These are phyloP conservation scores for Apeltes quadracus DNA, from an alignment of 2,113 vertebrate species.

Conservation along the genomic window DNA sequence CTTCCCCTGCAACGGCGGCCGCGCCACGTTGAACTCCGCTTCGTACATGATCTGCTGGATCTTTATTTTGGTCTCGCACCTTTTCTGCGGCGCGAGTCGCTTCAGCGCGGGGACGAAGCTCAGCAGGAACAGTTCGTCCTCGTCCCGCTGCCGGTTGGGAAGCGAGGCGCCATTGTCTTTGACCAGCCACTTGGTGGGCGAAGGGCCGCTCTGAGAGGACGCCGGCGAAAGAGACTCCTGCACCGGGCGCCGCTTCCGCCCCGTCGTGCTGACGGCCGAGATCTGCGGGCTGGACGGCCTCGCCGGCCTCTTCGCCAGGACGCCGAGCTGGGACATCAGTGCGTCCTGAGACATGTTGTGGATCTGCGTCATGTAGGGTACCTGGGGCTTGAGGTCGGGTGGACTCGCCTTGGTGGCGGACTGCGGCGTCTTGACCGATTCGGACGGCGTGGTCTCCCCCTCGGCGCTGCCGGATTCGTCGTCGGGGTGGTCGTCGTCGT, in stretches of 20 bases:
- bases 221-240: constrained; percentile 17
- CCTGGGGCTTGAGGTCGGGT: constrained; percentile 59
- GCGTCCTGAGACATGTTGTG: constrained; percentile 45
- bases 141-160: constrained; percentile 56
- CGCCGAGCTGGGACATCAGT: constrained; percentile 54
- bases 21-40: constrained; percentile 68
- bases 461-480: constrained; percentile 38
- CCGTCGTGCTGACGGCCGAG: constrained; percentile 19
- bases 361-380: constrained; percentile 44
- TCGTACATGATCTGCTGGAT: constrained; percentile 79
- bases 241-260: constrained; percentile 38
- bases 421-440: constrained; percentile 41
- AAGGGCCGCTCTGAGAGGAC: constrained; percentile 17
- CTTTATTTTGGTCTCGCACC: constrained; percentile 76
- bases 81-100: constrained; percentile 72
- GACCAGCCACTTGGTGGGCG: constrained; percentile 51
- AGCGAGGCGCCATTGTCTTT: constrained; percentile 58
- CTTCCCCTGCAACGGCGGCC: constrained; percentile 38
- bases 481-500: constrained; percentile 50
- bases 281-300: constrained; percentile 34
- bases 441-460: constrained; percentile 35
- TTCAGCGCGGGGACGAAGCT: constrained; percentile 76
- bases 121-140: constrained; percentile 76
- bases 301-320: constrained; percentile 50
- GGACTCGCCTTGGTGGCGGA: constrained; percentile 36